phyloP scores from a whole-genome alignment of 2,888 invertebrate genomes.

The Spodoptera picta region DNA sequence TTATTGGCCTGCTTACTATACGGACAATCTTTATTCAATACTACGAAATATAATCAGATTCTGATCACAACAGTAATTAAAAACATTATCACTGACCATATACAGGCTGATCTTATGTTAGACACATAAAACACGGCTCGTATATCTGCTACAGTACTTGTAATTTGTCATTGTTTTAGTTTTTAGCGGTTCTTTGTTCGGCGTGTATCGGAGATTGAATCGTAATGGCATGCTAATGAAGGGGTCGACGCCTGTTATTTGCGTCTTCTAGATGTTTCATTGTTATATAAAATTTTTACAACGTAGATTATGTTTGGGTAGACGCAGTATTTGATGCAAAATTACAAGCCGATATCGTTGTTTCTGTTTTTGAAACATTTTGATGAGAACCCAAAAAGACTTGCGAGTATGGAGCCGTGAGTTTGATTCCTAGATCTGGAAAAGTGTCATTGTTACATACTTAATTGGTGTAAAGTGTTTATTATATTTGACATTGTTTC shows the following conservation, averaged over 20 bases:
- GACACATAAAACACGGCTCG: conserved; percentile 32
- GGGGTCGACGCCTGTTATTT: conserved; percentile 61
- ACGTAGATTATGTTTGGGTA: conserved; percentile 4
- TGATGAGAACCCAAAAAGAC: not conserved
- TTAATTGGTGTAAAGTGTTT: no score
- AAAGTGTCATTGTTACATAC: no score
- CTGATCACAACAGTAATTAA: conserved; percentile 8
- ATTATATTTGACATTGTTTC: no score
- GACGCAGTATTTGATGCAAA: not conserved
- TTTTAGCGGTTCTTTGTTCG: conserved; percentile 67
- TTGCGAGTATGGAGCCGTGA: no score
- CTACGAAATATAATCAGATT: no score
- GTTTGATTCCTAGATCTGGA: no score
- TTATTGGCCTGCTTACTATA: no score
- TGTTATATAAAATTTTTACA: conserved; percentile 53
- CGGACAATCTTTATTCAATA: no score
- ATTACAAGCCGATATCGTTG: no score
- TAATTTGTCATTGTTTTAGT: conserved; percentile 72
- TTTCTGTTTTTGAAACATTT: not conserved
- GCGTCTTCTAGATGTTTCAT: conserved; percentile 52
- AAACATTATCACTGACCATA: conserved; percentile 4
- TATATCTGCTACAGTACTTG: conserved; percentile 52
- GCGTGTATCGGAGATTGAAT: conserved; percentile 58
- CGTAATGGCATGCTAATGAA: conserved; percentile 70
- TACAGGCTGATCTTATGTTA: conserved; percentile 6